These are phyloP conservation scores for Scatophagus argus DNA, from an alignment of 2,113 vertebrate genomes.

Conservation along the genomic window DNA sequence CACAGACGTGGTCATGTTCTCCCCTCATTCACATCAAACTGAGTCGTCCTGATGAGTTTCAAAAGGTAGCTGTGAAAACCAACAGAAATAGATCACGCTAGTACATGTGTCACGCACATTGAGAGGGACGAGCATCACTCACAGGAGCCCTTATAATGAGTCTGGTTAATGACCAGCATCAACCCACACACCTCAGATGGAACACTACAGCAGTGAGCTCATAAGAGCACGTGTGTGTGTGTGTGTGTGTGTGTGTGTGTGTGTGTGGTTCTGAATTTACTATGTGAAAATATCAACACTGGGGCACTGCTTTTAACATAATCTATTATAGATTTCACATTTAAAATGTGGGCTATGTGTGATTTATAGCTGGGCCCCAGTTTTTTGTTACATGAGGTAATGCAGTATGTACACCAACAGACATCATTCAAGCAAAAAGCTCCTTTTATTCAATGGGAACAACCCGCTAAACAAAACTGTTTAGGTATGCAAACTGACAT, in stretches of 20 bases:
- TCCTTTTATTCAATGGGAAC: not conserved
- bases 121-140: constrained; percentile 44
- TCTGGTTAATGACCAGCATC: constrained; percentile 35
- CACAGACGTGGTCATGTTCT: not conserved
- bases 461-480: not conserved
- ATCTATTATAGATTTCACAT: not conserved
- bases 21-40: not conserved
- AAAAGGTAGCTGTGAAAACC: constrained; percentile 37
- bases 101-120: constrained; percentile 25
- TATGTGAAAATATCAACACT: not conserved
- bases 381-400: not conserved
- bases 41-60: not conserved
- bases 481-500: not conserved
- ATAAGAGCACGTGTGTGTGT: constrained; percentile 1
- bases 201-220: not conserved
- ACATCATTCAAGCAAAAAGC: not conserved
- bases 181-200: constrained; percentile 4
- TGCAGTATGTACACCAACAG: not conserved
- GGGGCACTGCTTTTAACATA: not conserved
- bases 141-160: constrained; percentile 37
- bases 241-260: not conserved
- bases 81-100: constrained; percentile 31
- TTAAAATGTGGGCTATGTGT: not conserved
- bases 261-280: not conserved
- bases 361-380: not conserved